phyloP scores from a whole-genome alignment of 2,797 vertebrate species.

The Malacoraja senta region DNA sequence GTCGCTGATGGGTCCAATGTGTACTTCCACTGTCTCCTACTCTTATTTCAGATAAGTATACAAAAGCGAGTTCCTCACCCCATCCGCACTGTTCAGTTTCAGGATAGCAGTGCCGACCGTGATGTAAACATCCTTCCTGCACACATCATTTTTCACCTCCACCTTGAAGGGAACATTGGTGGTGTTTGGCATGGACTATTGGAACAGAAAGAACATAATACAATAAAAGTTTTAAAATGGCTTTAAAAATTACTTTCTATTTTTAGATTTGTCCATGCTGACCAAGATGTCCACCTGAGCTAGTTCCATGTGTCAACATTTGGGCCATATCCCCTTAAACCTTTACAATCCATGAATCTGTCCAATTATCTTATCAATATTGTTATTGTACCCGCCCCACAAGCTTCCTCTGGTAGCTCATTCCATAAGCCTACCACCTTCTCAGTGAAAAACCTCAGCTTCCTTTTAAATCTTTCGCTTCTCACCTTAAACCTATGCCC shows the following conservation, averaged over 20 bases:
- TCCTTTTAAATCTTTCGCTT: no score
- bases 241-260: background rate
- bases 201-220: background rate
- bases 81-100: background rate
- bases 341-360: no score
- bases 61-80: background rate
- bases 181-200: background rate
- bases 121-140: background rate
- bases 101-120: background rate
- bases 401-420: no score
- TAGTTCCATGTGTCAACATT: no score
- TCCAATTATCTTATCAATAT: no score
- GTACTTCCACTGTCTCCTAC: background rate
- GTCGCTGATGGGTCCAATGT: background rate
- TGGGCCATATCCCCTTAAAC: no score
- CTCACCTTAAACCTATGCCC: no score
- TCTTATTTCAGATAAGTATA: no score
- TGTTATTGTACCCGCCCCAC: no score
- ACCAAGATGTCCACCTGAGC: no score
- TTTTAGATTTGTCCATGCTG: background rate
- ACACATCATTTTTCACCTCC: background rate
- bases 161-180: background rate
- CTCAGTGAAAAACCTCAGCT: no score
- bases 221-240: background rate
- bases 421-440: no score